Evolutionary conservation across 2,113 vertebrate genomes (phyloP).

Genomic region (Lycocorax pyrrhopterus): DNA sequence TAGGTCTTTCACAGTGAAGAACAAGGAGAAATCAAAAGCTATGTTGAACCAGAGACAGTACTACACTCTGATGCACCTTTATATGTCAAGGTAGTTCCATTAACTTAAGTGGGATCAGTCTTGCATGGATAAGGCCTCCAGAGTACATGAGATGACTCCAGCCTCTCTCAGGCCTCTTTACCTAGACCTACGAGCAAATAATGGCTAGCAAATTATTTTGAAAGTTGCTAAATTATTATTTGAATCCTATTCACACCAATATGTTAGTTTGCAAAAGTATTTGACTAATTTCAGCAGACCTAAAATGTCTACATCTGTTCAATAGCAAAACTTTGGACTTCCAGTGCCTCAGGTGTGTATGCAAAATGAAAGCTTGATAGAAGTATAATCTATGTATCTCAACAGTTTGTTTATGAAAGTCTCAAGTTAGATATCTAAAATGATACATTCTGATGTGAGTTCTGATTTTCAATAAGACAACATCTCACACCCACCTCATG

Average conservation of each 20-base stretch:
- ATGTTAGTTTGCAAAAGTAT: not conserved
- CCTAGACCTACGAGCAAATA: not conserved
- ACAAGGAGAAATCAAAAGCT: not conserved
- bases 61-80: not conserved
- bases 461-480: not conserved
- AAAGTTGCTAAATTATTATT: not conserved
- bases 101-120: not conserved
- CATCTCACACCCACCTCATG: not conserved
- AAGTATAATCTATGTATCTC: not conserved
- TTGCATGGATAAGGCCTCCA: not conserved
- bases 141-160: not conserved
- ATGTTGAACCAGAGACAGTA: not conserved
- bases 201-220: not conserved
- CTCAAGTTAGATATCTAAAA: not conserved
- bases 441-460: not conserved
- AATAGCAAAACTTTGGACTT: not conserved
- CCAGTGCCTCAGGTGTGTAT: not conserved
- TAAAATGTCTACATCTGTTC: not conserved
- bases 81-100: not conserved
- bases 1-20: not conserved
- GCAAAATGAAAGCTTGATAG: not conserved
- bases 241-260: not conserved
- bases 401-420: not conserved
- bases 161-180: not conserved
- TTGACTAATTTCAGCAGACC: not conserved